Percentiles rank a stretch among this genome's conserved stretches.
These are phyloP conservation scores for Acrocephalus kingi DNA, from an alignment of 2,113 vertebrate genomes.

Conservation along the genomic window DNA sequence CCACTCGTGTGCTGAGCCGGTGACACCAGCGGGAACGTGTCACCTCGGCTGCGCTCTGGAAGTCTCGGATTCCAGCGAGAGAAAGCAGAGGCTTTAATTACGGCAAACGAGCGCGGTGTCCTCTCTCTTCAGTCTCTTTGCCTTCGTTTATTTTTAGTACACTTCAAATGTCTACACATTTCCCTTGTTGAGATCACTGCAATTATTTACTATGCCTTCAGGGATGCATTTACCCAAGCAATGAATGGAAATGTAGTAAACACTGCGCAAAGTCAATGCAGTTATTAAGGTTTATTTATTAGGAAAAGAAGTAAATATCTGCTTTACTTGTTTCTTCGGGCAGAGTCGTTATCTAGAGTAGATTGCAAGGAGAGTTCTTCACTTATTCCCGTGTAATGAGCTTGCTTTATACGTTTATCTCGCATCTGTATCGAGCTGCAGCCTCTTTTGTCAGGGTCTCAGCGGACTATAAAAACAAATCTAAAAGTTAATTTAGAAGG, in stretches of 20 bases:
- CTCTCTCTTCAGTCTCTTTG: slow-evolving; percentile 65
- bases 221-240: slow-evolving; percentile 73
- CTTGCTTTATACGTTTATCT: slow-evolving; percentile 28
- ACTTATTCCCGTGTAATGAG: neutral
- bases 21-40: neutral
- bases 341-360: slow-evolving; percentile 55
- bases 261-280: slow-evolving; percentile 31
- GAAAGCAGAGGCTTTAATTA: slow-evolving; percentile 71
- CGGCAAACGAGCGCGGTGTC: slow-evolving; percentile 60
- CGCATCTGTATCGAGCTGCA: neutral
- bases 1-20: neutral
- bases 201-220: slow-evolving; percentile 75
- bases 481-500: slow-evolving; percentile 55
- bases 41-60: neutral
- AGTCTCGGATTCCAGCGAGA: slow-evolving; percentile 24
- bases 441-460: slow-evolving; percentile 45
- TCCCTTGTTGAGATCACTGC: slow-evolving; percentile 65
- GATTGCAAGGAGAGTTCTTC: slow-evolving; percentile 21
- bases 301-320: slow-evolving; percentile 60
- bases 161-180: slow-evolving; percentile 72
- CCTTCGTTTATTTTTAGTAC: slow-evolving; percentile 76
- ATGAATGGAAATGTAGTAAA: slow-evolving; percentile 67
- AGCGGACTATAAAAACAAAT: slow-evolving; percentile 44
- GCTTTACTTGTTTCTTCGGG: slow-evolving; percentile 20
- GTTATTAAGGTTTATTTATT: slow-evolving; percentile 70